phyloP scores from a whole-genome alignment of 2,888 invertebrate species.

The Ferrisia virgata region DNA sequence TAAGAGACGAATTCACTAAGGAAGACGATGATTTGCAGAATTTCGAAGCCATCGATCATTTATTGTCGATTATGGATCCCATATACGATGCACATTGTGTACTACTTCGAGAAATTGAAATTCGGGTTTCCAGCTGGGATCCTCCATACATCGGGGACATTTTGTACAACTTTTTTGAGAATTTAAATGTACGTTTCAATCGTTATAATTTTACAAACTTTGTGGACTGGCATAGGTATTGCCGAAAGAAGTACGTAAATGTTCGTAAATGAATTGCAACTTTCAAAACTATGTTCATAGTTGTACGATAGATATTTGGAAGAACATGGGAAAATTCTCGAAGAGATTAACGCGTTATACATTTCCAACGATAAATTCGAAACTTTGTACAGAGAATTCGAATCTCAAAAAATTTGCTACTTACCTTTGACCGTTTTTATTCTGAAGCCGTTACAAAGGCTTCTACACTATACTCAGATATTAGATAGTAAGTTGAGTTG shows the following conservation, averaged over 20 bases:
- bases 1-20: constrained; percentile 66
- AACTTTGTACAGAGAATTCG: constrained; percentile 71
- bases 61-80: constrained; percentile 64
- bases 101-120: constrained; percentile 75
- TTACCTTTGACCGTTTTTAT: constrained; percentile 79
- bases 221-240: too few relatives aligned
- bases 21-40: constrained; percentile 61
- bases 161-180: constrained; percentile 64
- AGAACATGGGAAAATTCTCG: constrained; percentile 71
- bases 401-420: constrained; percentile 80
- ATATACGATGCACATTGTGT: constrained; percentile 78
- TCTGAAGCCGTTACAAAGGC: constrained; percentile 76
- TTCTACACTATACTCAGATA: constrained; percentile 71
- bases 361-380: constrained; percentile 68
- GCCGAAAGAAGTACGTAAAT: background rate
- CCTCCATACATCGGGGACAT: constrained; percentile 55
- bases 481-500: constrained; percentile 65
- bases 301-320: constrained; percentile 71
- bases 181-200: constrained; percentile 61
- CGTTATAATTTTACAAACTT: too few relatives aligned
- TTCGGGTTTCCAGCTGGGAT: constrained; percentile 72
- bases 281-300: constrained; percentile 51
- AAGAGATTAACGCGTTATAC: constrained; percentile 74
- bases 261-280: background rate
- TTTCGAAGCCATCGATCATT: constrained; percentile 60